Percentiles rank a stretch among this genome's conserved stretches.
phyloP scores from a whole-genome alignment of 1,140 invertebrate species.

The Papilio machaon region DNA sequence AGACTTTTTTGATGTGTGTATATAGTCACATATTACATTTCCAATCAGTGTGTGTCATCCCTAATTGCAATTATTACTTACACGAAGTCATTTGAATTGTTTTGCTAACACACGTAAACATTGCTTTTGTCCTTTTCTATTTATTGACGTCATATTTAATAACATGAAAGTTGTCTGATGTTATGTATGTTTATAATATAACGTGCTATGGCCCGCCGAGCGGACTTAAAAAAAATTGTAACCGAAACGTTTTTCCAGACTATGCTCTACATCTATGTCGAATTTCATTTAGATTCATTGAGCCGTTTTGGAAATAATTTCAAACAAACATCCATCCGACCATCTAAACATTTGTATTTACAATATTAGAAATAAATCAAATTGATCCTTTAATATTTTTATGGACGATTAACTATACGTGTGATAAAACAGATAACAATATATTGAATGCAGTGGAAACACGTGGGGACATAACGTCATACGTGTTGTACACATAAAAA shows the following conservation, averaged over 20 bases:
- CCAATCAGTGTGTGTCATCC: background rate
- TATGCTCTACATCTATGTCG: too few species aligned
- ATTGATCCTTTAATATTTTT: too few species aligned
- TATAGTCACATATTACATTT: constrained; percentile 19
- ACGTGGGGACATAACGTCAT: background rate
- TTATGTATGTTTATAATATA: too few species aligned
- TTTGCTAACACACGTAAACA: constrained; percentile 1
- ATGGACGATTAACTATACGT: background rate
- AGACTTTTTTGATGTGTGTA: too few species aligned
- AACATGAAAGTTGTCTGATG: background rate
- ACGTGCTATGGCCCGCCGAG: too few species aligned
- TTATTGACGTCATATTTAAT: background rate
- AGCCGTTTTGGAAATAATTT: too few species aligned
- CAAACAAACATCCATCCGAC: too few species aligned
- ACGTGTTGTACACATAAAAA: background rate
- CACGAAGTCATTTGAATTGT: constrained; percentile 25
- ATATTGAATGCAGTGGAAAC: background rate
- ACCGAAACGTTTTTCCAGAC: too few species aligned
- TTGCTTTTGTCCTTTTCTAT: background rate
- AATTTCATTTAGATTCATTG: too few species aligned
- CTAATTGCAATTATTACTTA: constrained; percentile 32
- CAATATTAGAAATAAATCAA: too few species aligned
- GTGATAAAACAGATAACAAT: background rate
- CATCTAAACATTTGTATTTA: too few species aligned
- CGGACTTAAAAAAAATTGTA: too few species aligned